A percentile compares a stretch with the other conserved stretches of the same genome.
These are phyloP conservation scores for Somateria mollissima DNA, from an alignment of 2,797 vertebrate genomes.

Conservation along the genomic window DNA sequence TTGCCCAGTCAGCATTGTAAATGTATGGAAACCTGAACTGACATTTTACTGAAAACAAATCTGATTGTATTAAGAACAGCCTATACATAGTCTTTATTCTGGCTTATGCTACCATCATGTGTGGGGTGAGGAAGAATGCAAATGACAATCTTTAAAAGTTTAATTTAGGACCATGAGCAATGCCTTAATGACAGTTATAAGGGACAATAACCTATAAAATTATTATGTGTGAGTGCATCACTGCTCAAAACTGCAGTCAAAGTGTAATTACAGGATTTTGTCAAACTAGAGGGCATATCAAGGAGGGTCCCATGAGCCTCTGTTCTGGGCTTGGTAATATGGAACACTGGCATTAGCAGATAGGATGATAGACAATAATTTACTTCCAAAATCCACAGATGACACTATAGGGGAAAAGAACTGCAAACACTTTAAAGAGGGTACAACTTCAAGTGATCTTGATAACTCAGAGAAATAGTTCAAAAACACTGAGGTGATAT, in stretches of 20 bases:
- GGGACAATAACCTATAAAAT: constrained; percentile 27
- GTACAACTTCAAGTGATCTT: background rate
- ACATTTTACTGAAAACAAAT: background rate
- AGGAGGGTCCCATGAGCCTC: background rate
- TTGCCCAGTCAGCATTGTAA: background rate
- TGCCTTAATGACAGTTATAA: constrained; percentile 30
- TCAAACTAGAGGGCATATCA: constrained; percentile 27
- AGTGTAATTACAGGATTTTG: background rate
- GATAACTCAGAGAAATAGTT: background rate
- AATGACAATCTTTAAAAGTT: constrained; percentile 14
- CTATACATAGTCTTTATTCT: background rate
- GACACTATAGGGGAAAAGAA: background rate
- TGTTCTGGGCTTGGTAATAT: background rate
- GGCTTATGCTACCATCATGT: background rate
- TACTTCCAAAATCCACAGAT: background rate
- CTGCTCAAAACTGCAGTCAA: constrained; percentile 13
- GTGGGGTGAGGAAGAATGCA: background rate
- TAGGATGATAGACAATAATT: background rate
- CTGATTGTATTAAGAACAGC: background rate
- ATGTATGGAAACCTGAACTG: constrained; percentile 5
- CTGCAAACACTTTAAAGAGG: background rate
- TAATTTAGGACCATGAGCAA: constrained; percentile 13
- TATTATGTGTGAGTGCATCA: constrained; percentile 22
- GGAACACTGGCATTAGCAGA: background rate
- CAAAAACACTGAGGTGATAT: background rate